Evolutionary conservation across 2,797 vertebrate species (phyloP), one percentile per base, ranked within the genome.

Genomic region (Cossypha niveicapilla): DNA sequence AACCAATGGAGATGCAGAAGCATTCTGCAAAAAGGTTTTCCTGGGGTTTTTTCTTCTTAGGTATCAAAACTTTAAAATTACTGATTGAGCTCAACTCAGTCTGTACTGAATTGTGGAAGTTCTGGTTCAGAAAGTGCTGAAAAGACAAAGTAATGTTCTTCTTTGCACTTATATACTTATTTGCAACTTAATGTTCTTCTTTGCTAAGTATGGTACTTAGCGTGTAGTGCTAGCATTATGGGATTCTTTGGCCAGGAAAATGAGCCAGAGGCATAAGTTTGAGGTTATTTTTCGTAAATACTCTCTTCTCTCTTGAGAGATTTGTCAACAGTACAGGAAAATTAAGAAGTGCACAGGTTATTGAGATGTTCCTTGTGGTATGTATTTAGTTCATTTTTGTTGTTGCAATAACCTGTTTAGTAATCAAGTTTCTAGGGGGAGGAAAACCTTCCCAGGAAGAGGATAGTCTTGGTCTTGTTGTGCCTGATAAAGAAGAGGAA

Each of bases 401-500:
- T 65, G 56, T 48, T 78, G 74, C 15, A 76, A 96, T 84, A 75
- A 65, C 21, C 37, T 68, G 16, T 73, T 67, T 56, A 68, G 30
- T 78, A 90, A 88, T 44, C 3, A 0, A n/a, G 51, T 81, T 42
- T 95, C 93, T 95, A 96, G 6, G 98, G 98, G 21, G 93, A 97
- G n/a, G 83, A 92, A 57, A 97, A 96, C 72, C 94, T 97, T 30
- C 98, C 98, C 16, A 78, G 78, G 88, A 98, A 98, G 56, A 98
- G 92, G 17, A 98, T 95, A 22, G 27, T 91, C 35, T 97, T 95
- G 35, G 96, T 97, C 62, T 62, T 51, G 35, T 96, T 98, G 60
- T 98, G 87, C 63, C 89, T 90, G 70, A 98, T 97, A 37, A 97
- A 90, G 76, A 98, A 98, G 28, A 98, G 75, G 71, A 98, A 98